These are phyloP conservation scores for Trimorus sp. DNA, from an alignment of 2,888 invertebrate species.

Conservation along the genomic window DNA sequence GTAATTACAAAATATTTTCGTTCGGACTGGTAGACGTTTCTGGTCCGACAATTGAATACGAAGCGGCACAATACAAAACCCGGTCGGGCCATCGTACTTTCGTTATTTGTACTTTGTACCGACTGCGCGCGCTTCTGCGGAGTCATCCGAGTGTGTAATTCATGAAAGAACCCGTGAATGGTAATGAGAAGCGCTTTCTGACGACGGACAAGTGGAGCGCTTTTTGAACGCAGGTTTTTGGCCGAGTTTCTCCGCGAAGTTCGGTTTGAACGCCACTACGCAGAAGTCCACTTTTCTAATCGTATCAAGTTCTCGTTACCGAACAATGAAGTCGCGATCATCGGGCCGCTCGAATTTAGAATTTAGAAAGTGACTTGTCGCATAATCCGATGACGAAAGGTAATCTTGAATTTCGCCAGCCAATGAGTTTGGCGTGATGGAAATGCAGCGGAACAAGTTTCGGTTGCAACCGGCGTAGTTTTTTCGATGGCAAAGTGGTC, in stretches of 20 bases:
- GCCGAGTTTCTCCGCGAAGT: no score
- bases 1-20: no score
- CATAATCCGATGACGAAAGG: constrained; percentile 50
- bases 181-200: constrained; percentile 18
- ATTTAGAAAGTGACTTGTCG: constrained; percentile 39
- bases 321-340: no score
- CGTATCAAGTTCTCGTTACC: no score
- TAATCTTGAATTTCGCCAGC: constrained; percentile 44
- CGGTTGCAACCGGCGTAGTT: constrained; percentile 17
- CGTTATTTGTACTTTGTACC: constrained; percentile 31
- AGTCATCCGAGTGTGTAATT: constrained; percentile 33
- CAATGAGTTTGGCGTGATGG: constrained; percentile 36
- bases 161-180: constrained; percentile 2
- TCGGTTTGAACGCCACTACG: no score
- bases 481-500: not conserved
- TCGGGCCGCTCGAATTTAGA: constrained; percentile 31
- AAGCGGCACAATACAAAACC: constrained; percentile 3
- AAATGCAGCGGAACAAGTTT: constrained; percentile 32
- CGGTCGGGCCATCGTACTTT: constrained; percentile 9
- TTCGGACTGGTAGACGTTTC: no score
- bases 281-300: no score
- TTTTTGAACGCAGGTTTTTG: no score
- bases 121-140: constrained; percentile 17
- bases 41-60: no score
- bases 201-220: not conserved